A percentile compares a stretch with the other conserved stretches of the same genome.
Conservation (phyloP, 1,140 invertebrate species). For the Aphaenogaster floridana region DNA sequence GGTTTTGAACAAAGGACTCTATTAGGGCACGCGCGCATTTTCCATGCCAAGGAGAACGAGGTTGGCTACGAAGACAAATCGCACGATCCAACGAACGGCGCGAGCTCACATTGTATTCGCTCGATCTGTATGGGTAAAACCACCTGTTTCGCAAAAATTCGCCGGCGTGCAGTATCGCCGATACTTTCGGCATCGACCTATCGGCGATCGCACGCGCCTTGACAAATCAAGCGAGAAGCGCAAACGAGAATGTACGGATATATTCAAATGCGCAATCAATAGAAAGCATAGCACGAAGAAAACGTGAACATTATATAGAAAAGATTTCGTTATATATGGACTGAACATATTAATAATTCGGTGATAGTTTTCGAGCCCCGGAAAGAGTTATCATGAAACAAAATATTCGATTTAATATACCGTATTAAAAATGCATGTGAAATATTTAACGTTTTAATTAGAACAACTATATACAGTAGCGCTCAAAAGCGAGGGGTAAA, state of each 20-base stretch:
- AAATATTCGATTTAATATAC: conserved; percentile 12
- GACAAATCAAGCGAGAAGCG: conserved; percentile 64
- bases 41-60: conserved; percentile 82
- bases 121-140: conserved; percentile 61
- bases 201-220: conserved; percentile 28
- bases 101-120: conserved; percentile 76
- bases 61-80: conserved; percentile 76
- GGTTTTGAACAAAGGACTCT: conserved; percentile 75
- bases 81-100: conserved; percentile 74
- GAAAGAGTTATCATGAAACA: conserved; percentile 4
- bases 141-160: conserved; percentile 82
- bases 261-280: conserved; percentile 49
- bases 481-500: too few species aligned
- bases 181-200: conserved; percentile 26
- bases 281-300: conserved; percentile 2
- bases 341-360: not conserved
- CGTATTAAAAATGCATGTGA: not conserved
- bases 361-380: not conserved
- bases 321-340: not conserved
- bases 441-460: not conserved
- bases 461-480: not conserved
- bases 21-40: conserved; percentile 76
- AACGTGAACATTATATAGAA: not conserved
- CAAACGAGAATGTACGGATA: conserved; percentile 25
- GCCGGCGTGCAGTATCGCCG: conserved; percentile 19